Evolutionary conservation across 2,113 vertebrate species (phyloP).

Genomic region (Cyrtonyx montezumae): DNA sequence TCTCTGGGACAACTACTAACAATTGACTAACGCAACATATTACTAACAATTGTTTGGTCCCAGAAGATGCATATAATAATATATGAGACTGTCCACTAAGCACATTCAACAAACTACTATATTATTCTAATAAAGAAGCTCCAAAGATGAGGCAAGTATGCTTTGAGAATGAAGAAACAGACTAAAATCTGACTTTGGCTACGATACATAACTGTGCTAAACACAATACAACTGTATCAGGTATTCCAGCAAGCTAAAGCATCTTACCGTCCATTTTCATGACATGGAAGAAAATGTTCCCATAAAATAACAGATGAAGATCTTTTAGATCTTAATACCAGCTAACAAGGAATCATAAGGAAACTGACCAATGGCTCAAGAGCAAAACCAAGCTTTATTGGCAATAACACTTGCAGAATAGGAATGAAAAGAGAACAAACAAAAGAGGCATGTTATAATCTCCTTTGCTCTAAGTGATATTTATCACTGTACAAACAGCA

Average conservation of each 20-base stretch:
- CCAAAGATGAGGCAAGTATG: background rate
- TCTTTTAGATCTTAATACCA: background rate
- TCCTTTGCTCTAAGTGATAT: background rate
- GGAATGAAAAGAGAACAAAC: background rate
- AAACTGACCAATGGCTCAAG: constrained; percentile 12
- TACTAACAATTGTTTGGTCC: background rate
- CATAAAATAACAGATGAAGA: constrained; percentile 3
- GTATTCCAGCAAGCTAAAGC: background rate
- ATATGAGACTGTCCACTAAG: background rate
- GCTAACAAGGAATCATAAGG: constrained; percentile 3
- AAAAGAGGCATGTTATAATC: background rate
- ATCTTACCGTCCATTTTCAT: background rate
- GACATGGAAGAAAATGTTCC: background rate
- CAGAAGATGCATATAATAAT: background rate
- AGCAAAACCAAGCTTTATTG: background rate
- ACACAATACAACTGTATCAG: background rate
- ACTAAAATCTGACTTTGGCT: background rate
- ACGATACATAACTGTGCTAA: background rate
- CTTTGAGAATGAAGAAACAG: background rate
- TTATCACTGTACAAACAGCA: background rate
- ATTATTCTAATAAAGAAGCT: background rate
- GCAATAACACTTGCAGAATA: background rate
- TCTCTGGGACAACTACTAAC: background rate
- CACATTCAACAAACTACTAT: background rate
- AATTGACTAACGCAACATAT: background rate